A percentile compares a stretch with the other conserved stretches of the same genome.
phyloP scores from a whole-genome alignment of 2,797 vertebrate species.

The Rhabdophis nuchalis region DNA sequence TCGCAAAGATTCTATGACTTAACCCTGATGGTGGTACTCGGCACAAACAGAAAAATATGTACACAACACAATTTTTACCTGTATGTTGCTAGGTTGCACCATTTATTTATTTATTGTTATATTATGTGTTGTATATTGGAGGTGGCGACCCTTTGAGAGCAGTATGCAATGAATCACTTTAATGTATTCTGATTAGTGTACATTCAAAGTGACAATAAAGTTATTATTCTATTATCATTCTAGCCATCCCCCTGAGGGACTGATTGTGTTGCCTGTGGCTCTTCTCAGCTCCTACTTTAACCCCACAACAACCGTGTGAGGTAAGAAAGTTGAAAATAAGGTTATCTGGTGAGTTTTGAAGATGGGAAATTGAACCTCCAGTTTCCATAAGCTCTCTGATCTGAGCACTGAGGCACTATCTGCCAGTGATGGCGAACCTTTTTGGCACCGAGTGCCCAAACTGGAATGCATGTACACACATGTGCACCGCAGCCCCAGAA shows the following conservation, averaged over 20 bases:
- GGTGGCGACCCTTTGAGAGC: too few relatives aligned
- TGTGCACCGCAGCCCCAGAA: too few relatives aligned
- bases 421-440: too few relatives aligned
- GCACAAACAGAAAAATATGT: neutral
- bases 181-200: too few relatives aligned
- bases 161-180: too few relatives aligned
- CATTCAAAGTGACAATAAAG: too few relatives aligned
- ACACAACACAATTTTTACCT: neutral
- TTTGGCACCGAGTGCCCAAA: too few relatives aligned
- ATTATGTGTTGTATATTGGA: too few relatives aligned
- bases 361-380: neutral
- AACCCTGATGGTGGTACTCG: neutral
- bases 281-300: neutral
- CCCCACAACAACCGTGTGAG: neutral
- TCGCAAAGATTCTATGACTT: neutral
- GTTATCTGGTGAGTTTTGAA: neutral
- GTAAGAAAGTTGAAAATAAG: neutral
- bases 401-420: neutral
- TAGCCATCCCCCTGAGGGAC: neutral
- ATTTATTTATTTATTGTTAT: too few relatives aligned
- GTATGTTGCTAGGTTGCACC: neutral
- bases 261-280: neutral
- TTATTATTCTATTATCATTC: neutral
- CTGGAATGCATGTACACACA: too few relatives aligned
- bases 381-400: neutral